Conservation (phyloP, 2,888 invertebrate genomes). For the Acanthopleura granulata region DNA sequence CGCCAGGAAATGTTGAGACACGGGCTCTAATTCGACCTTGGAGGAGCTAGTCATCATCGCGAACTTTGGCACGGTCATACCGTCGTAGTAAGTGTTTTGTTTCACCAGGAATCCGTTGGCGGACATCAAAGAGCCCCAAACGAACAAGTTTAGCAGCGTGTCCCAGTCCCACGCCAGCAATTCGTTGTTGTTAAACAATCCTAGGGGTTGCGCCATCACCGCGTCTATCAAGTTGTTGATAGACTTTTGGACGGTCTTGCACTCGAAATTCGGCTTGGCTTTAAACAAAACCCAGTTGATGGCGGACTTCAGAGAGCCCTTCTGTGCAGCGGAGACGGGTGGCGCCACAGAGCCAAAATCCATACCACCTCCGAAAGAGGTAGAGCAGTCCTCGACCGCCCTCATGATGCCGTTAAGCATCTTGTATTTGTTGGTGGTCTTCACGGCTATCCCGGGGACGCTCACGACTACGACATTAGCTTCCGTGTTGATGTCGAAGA, state of each 20-base stretch:
- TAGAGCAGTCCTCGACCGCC: not conserved
- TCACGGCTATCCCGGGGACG: not conserved
- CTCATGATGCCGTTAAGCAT: not conserved
- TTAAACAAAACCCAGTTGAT: not conserved
- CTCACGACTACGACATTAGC: not conserved
- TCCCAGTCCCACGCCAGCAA: not conserved
- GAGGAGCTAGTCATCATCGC: not conserved
- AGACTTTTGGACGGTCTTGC: not conserved
- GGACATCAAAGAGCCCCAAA: not conserved
- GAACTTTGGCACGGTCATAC: not conserved
- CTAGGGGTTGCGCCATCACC: not conserved
- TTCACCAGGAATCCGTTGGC: not conserved
- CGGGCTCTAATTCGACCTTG: not conserved
- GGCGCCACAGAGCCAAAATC: not conserved
- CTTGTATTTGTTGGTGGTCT: constrained; percentile 4
- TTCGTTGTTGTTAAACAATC: not conserved
- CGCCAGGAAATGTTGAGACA: constrained; percentile 1
- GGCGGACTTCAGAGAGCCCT: not conserved
- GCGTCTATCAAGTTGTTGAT: not conserved
- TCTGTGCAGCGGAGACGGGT: not conserved
- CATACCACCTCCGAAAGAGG: not conserved
- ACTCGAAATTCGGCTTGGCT: not conserved
- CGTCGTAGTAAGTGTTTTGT: not conserved
- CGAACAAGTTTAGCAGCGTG: not conserved
- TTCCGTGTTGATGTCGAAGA: not conserved